phyloP scores from a whole-genome alignment of 2,797 vertebrate species.

The Arremon brunneinucha region DNA sequence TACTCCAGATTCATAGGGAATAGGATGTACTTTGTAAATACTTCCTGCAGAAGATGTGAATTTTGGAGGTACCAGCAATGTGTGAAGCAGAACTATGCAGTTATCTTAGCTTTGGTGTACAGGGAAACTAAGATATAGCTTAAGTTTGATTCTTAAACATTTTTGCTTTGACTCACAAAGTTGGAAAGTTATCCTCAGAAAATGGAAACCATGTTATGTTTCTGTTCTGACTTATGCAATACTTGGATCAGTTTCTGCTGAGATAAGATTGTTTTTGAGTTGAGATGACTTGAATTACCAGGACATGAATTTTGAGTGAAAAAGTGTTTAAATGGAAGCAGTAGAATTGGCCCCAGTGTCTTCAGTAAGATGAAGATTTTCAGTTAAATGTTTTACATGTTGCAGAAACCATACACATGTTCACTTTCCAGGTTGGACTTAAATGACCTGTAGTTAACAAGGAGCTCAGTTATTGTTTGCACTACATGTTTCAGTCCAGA shows the following conservation, averaged over 20 bases:
- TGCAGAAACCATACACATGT: background rate
- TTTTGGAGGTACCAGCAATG: background rate
- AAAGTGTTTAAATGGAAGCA: background rate
- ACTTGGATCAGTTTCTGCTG: background rate
- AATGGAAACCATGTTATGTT: background rate
- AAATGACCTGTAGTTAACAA: background rate
- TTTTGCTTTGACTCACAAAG: background rate
- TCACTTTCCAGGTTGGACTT: background rate
- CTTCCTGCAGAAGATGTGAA: background rate
- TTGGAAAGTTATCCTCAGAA: background rate
- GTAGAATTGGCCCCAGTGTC: background rate
- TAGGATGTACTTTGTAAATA: background rate
- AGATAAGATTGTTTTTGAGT: background rate
- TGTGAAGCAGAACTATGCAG: background rate
- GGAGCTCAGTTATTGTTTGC: background rate
- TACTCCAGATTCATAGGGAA: background rate
- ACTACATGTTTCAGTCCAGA: background rate
- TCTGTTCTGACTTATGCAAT: background rate
- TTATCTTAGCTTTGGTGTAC: background rate
- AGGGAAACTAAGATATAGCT: background rate
- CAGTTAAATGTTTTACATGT: background rate
- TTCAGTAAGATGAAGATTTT: background rate
- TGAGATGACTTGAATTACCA: background rate
- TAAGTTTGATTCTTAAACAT: background rate
- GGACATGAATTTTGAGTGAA: background rate